Percentiles rank a stretch among this genome's conserved stretches.
Evolutionary conservation across 1,140 invertebrate species (phyloP).

Genomic region (Drosophila ironensis): DNA sequence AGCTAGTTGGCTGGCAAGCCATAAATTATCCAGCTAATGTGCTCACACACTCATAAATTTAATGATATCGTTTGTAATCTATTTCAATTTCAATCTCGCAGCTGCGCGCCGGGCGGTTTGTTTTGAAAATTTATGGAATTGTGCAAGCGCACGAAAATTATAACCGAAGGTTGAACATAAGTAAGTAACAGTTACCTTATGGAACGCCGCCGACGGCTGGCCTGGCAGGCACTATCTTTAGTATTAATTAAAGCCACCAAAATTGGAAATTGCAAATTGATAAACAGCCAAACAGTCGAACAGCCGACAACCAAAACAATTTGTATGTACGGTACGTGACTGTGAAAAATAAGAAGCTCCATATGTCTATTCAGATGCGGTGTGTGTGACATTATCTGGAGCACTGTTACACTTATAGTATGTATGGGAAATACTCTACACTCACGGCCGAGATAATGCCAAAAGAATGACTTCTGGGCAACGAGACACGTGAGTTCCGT

Average conservation of each 20-base stretch:
- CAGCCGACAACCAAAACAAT: conserved; percentile 44
- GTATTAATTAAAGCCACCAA: conserved; percentile 73
- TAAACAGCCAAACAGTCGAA: conserved; percentile 40
- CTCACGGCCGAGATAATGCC: neutral
- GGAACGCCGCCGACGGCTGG: neutral
- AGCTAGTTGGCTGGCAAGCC: conserved; percentile 2
- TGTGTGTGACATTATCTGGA: conserved; percentile 22
- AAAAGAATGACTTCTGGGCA: conserved; percentile 6
- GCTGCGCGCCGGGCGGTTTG: conserved; percentile 5
- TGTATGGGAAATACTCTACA: neutral
- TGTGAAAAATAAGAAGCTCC: conserved; percentile 30
- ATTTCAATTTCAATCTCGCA: conserved; percentile 52
- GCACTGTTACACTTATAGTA: neutral
- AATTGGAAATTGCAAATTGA: conserved; percentile 76
- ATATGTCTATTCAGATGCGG: conserved; percentile 44
- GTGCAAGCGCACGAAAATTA: conserved; percentile 61
- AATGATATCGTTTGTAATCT: conserved; percentile 66
- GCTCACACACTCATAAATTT: conserved; percentile 55
- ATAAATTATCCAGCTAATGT: conserved; percentile 54
- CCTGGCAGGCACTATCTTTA: conserved; percentile 57
- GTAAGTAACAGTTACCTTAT: conserved; percentile 38
- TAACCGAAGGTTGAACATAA: conserved; percentile 55
- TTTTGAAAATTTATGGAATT: conserved; percentile 64
- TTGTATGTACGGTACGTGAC: conserved; percentile 45
- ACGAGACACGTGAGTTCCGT: conserved; percentile 15